Evolutionary conservation across 64 coral and sea anemone genomes (phyloP), one percentile per base, ranked within the genome.

Genomic region (Actinia equina): DNA sequence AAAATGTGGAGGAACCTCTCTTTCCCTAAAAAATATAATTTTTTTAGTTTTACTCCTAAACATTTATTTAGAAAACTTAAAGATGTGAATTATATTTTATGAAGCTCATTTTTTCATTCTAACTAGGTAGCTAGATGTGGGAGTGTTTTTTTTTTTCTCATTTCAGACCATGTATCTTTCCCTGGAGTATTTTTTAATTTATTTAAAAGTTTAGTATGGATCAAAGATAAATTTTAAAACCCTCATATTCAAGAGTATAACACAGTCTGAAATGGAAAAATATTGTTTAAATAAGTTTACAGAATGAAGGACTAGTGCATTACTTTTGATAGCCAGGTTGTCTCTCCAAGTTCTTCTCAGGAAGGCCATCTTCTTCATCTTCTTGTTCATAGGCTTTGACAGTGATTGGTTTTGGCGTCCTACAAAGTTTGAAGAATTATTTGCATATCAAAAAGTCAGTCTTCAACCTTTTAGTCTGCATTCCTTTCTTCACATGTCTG

Each of bases 1-100:
- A 95, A n/a, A 98, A 59, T 94, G 92, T 17, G 96, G 93, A 2
- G 83, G 79, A 0, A 83, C 93, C 23, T 98, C 96, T 52, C 93
- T 89, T 25, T 98, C 96, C 55, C 96, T 98, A 81, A 74, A 74
- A 22, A 26, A 57, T 16, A 57, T n/a, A n/a, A n/a, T n/a, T n/a
- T n/a, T 57, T 14, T 14, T 57, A 57, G 55, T 14, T 57, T 57
- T 57, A 57, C 55, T 0, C 2, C 55, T 12, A 4, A 11, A 0
- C 13, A 57, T 12, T 12, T 57, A 12, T 12, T 54, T 8, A 8
- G 6, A n/a, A 54, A 54, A 54, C 6, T 12, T 12, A 2, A 54
- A 54, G 52, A 54, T 8, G 52, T 6, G 52, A 54, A 54, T 37
- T 37, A 37, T 37, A 37, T 37, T 37, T n/a, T 37, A 37, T 37